Conservation (phyloP, 2,113 vertebrate genomes). For the Nannospalax galili region DNA sequence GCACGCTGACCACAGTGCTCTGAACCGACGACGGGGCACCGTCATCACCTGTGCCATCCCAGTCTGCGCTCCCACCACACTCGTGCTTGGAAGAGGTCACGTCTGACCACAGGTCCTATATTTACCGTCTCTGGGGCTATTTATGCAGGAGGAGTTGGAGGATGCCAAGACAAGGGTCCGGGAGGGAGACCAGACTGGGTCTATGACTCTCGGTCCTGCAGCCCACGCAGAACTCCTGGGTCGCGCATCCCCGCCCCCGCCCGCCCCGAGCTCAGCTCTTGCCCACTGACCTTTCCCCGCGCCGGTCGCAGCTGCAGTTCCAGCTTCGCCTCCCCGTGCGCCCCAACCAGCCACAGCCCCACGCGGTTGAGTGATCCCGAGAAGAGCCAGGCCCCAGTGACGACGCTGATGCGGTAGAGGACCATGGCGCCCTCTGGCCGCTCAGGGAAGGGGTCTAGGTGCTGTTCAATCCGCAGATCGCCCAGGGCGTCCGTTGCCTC, state of each 20-base stretch:
- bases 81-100: neutral
- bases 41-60: neutral
- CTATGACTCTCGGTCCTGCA: fast-evolving
- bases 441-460: neutral
- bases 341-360: constrained; percentile 88
- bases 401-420: constrained; percentile 87
- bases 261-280: constrained; percentile 55
- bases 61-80: neutral
- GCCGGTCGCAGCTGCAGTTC: constrained; percentile 86
- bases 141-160: neutral
- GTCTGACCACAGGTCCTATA: fast-evolving
- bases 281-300: constrained; percentile 85
- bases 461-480: neutral
- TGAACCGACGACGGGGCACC: neutral
- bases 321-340: constrained; percentile 84
- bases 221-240: no score
- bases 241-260: neutral
- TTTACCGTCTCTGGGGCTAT: neutral
- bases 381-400: constrained; percentile 88
- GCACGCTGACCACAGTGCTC: neutral
- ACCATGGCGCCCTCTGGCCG: constrained; percentile 81
- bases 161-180: neutral
- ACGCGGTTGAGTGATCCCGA: constrained; percentile 90
- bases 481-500: neutral
- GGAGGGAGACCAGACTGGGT: neutral